Percentiles rank a stretch among this genome's conserved stretches.
These are phyloP conservation scores for Apodemus sylvaticus DNA, from an alignment of 2,113 vertebrate genomes.

Conservation along the genomic window DNA sequence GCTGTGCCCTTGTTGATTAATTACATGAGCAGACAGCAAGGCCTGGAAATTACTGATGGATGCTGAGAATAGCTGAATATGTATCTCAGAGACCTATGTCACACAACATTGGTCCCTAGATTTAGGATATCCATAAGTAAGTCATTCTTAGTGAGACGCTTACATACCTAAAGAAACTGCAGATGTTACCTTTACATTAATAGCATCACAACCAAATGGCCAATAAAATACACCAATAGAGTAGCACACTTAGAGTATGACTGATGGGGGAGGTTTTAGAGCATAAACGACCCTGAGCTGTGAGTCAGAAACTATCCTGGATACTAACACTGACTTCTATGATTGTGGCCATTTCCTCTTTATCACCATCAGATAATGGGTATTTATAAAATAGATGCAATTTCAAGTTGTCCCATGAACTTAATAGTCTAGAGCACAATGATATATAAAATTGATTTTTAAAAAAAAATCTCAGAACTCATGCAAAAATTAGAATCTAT, in stretches of 20 bases:
- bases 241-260: background rate
- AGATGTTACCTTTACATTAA: background rate
- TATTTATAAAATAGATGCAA: background rate
- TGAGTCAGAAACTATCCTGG: background rate
- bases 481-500: constrained; percentile 25
- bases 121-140: constrained; percentile 32
- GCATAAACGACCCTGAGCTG: background rate
- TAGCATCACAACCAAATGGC: constrained; percentile 25
- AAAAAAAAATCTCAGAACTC: background rate
- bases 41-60: background rate
- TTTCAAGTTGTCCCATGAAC: background rate
- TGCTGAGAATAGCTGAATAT: constrained; percentile 35
- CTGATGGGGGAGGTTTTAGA: background rate
- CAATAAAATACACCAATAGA: constrained; percentile 35
- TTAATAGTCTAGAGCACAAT: background rate
- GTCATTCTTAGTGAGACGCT: background rate
- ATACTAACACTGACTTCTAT: background rate
- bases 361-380: background rate
- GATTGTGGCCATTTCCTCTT: background rate
- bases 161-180: constrained; percentile 46
- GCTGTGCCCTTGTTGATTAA: constrained; percentile 39
- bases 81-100: constrained; percentile 26
- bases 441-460: constrained; percentile 23
- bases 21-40: background rate
- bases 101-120: constrained; percentile 13